Base-by-base conservation (phyloP, 2,113 vertebrate species). In the Ptychochromis oligacanthus region DNA sequence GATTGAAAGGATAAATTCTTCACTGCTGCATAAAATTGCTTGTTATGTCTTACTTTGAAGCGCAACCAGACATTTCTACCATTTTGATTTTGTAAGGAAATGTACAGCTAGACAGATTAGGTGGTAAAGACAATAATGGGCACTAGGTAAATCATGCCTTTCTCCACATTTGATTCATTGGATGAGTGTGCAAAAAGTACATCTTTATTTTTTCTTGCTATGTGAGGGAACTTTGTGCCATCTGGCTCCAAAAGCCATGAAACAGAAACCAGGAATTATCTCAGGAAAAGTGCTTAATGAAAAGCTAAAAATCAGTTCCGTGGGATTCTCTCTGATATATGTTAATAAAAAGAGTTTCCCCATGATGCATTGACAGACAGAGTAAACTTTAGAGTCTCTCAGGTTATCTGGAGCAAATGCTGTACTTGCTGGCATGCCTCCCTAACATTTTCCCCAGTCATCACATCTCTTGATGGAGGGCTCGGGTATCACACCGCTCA, bases 401-500 rank as follows among this genome's bases (percentile, higher is more conserved):
- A 49, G 52, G 77, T 85, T 59, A 10, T 3, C 59, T 4, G 49
- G 78, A 46, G 84, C 34, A 74, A 88, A 87, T 24, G 57, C 12
- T 14, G 18, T 61, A 17, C 77, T 81, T 3, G 52, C 87, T 88
- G 88, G 76, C 88, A 82, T 91, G 75, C 34, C 61, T 88, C 83
- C 67, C 82, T 55, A 36, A 75, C 58, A 34, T 80, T 84, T 43
- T 75, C 84, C 43, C 38, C 57, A 15, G 61, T 79, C 80, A 43
- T 87, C 80, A 64, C 86, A 61, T 84, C 83, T 59, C 85, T 65
- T 84, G 83, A 90, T 85, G 58, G 65, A 88, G 84, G 75, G 88
- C 85, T 86, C 56, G 5, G 80, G 87, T 81, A 88, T 82, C 83
- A 80, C 91, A 49, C 90, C 38, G 79, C 77, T 86, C 83, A 8